Evolutionary conservation across 2,888 invertebrate species (phyloP), one percentile per base, ranked within the genome.

Genomic region (Chaetogeoica ovagalla): DNA sequence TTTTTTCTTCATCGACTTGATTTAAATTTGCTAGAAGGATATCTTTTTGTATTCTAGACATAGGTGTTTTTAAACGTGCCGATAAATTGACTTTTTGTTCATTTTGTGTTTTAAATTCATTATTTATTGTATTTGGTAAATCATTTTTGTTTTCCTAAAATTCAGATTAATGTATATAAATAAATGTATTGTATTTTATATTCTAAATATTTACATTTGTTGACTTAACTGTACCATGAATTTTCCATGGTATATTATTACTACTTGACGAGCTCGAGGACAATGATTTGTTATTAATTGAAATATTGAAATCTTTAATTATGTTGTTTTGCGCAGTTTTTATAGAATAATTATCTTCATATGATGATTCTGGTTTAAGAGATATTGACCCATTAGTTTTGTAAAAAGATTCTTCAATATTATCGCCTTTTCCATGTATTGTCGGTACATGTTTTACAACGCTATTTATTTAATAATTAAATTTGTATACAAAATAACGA

Each of bases 21-120:
- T 76, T 70, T 69, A 79, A 63, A 52, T 79, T 79, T 37, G 62
- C 69, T 70, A 79, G 63, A 21, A 79, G 69, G 23, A 69, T 39
- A 11, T 79, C 77, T 63, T 79, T 79, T 76, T 76, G 68, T 21
- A 15, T 21, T 52, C 76, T 76, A 55, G 77, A 70, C 70, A 70
- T 52, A 6, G 69, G 55, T 4, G n/a, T 23, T 60, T 48, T n/a
- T 59, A 17, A 57, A 37, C 17, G 6, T 37, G 15, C 5, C 13
- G 48, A 11, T 9, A 11, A 15, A 59, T 17, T 43, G 13, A 43
- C 17, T 43, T 8, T 68, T 30, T 57, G 39, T 66, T 19, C 30
- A 59, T 43, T 76, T 48, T n/a, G 30, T 30, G 68, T 68, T 75
- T 75, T 57, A 19, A 66, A 23, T 19, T 75, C 17, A 23, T 57